Evolutionary conservation across 2,888 invertebrate species (phyloP).

Genomic region (Pyralis farinalis): DNA sequence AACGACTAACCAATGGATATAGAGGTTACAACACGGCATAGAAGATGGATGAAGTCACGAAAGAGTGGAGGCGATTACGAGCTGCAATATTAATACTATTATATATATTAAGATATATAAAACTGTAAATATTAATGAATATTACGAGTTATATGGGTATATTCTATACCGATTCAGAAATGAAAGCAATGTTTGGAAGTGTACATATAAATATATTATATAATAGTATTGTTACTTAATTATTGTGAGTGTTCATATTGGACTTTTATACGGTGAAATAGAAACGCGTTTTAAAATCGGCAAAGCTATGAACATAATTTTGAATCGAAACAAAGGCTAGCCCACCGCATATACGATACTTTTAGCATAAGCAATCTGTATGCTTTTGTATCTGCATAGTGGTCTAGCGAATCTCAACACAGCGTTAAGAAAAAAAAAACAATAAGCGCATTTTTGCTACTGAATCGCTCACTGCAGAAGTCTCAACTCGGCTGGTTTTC

Average conservation of each 20-base stretch:
- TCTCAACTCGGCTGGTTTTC: too few relatives aligned
- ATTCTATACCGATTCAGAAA: conserved; percentile 45
- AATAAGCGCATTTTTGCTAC: too few relatives aligned
- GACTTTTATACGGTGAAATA: conserved; percentile 53
- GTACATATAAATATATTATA: conserved; percentile 62
- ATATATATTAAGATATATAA: conserved; percentile 21
- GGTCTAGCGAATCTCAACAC: too few relatives aligned
- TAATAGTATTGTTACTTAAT: conserved; percentile 63
- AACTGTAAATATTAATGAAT: conserved; percentile 38
- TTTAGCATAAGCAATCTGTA: too few relatives aligned
- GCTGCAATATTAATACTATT: conserved; percentile 76
- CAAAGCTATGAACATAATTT: conserved; percentile 20
- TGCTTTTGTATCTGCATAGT: too few relatives aligned
- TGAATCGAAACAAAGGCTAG: conserved; percentile 22
- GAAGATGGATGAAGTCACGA: conserved; percentile 8
- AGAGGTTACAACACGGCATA: conserved; percentile 7
- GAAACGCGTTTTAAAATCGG: too few relatives aligned
- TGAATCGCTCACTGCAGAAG: too few relatives aligned
- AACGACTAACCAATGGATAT: neutral
- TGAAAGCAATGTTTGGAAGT: conserved; percentile 69
- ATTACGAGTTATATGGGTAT: conserved; percentile 41
- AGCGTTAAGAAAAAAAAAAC: too few relatives aligned
- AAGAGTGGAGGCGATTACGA: conserved; percentile 54
- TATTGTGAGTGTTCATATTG: conserved; percentile 62
- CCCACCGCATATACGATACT: neutral